Evolutionary conservation across 1,140 invertebrate genomes (phyloP), one percentile per base, ranked within the genome.

Genomic region (Zaprionus kolodkinae): DNA sequence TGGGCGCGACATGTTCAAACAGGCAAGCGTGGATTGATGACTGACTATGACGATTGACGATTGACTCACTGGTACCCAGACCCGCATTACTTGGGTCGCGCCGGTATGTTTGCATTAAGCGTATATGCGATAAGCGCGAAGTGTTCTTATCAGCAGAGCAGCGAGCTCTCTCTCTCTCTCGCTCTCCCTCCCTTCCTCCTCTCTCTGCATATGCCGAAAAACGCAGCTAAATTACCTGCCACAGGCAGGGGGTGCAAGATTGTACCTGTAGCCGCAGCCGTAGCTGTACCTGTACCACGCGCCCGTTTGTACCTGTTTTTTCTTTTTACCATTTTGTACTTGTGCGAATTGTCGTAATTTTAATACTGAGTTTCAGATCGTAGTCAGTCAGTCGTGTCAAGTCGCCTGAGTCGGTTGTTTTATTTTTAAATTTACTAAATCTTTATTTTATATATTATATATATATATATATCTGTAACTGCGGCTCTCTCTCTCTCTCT

Each of bases 1-100:
- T 59, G 72, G 66, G 59, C 66, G 65, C 38, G 72, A 74, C 72
- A 57, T 63, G 72, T 52, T 74, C 40, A 33, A 64, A 17, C 72
- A 75, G 30, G 67, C 67, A 52, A 33, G 30, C 54, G 10, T 27
- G 36, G 35, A 54, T 65, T 56, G 63, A 64, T 9, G 17, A 43
- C 30, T 45, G 64, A 43, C 48, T 35, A 21, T 10, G 38, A 6
- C 45, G 9, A 50, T 25, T 50, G 17, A 25, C 10, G 40, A 45
- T 72, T 72, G 70, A 72, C n/a, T 74, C 72, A 74, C 6, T 10
- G 10, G 33, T 0, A 33, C 33, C 4, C 33, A 35, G 59, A 30
- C 72, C 72, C 72, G 72, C 72, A 74, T 74, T 62, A 52, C 35
- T 27, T 21, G 30, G 11, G 27, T 12, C 13, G 36, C 15, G 12